Base-by-base conservation (phyloP, 2,797 vertebrate genomes). In the Dendrocincla fuliginosa region DNA sequence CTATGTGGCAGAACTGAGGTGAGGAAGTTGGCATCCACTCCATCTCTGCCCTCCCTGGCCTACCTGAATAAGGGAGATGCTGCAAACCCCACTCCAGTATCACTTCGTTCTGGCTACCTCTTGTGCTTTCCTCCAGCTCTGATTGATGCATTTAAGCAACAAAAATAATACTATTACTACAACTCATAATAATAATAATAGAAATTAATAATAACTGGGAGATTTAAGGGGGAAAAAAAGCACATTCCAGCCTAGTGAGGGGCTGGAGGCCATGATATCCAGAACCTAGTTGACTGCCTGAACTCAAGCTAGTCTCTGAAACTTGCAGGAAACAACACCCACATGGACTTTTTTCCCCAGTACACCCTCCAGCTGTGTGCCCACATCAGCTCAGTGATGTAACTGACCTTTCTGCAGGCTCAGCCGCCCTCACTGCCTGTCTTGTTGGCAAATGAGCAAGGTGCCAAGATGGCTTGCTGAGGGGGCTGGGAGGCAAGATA, bases 51-150 rank as follows among this genome's bases (percentile, higher is more conserved):
- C 67, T 71, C 56, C 64, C 33, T 78, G 64, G 65, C 76, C 68
- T 80, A 85, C 61, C 74, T 42, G 60, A 70, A 37, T 42, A 76
- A 41, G 63, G 67, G 71, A 63, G 75, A 82, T 0, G 3, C 65
- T 91, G 68, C 86, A 89, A 80, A 90, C 24, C 68, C 73, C 67
- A 47, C 28, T 87, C 70, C 63, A 78, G 8, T 30, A 53, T 49
- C 77, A n/a, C 70, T 78, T 79, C 2, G 7, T 87, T 93, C 74
- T 5, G 15, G 77, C 80, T 84, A 84, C 74, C 49, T 93, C 65
- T 80, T 83, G 33, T 85, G 84, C 92, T 93, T 89, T 92, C 85
- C 80, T 90, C 75, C 78, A 70, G 80, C 91, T 93, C 90, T 5
- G 5, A 94, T 19, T 77, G 59, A 88, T 84, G 79, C 76, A 63